Evolutionary conservation across 1,140 invertebrate species (phyloP).

Genomic region (Drosophila watanabei): DNA sequence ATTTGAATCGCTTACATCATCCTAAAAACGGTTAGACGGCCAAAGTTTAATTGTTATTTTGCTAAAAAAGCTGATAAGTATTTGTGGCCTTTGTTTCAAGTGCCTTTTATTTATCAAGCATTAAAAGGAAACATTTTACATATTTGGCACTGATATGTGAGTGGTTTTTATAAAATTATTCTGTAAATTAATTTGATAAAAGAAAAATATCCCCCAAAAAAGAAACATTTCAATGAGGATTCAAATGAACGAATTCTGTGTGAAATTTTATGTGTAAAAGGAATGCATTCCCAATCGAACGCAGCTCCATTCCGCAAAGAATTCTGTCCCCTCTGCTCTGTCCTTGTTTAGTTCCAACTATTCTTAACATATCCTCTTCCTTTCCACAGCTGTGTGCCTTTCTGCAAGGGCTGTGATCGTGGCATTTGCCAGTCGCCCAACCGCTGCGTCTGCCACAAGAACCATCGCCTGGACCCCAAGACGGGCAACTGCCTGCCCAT

Average conservation of each 20-base stretch:
- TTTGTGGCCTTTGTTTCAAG: background rate
- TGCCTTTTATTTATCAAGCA: background rate
- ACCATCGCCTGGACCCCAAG: background rate
- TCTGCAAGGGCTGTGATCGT: conserved; percentile 49
- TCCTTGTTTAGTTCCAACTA: background rate
- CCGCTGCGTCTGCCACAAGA: conserved; percentile 22
- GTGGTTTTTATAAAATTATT: background rate
- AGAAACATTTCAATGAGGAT: background rate
- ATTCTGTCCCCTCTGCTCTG: background rate
- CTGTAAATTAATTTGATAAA: background rate
- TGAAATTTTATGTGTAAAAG: background rate
- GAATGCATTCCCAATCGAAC: too few species aligned
- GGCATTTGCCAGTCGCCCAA: conserved; percentile 36
- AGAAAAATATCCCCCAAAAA: background rate
- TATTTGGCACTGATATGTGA: background rate
- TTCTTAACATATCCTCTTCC: background rate
- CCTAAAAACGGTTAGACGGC: background rate
- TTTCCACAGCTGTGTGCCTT: conserved; percentile 42
- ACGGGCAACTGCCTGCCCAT: conserved; percentile 53
- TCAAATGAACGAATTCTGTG: background rate
- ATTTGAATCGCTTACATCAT: background rate
- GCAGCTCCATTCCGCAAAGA: background rate
- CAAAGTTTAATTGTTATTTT: too few species aligned
- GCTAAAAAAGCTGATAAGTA: background rate
- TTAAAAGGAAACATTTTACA: background rate